These are phyloP conservation scores for Antennarius striatus DNA, from an alignment of 2,113 vertebrate genomes.

Conservation along the genomic window DNA sequence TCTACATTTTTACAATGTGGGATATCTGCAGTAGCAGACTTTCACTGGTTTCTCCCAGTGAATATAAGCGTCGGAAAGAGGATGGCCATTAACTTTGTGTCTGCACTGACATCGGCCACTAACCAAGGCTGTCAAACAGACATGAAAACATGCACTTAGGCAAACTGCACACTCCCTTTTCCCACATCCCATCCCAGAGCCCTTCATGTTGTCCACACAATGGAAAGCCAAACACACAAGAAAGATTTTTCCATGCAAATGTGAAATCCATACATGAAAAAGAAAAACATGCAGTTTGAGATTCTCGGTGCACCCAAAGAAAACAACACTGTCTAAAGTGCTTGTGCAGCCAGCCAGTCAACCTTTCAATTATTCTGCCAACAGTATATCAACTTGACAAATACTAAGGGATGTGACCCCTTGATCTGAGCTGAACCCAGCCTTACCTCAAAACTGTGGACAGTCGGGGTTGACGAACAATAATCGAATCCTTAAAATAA, in stretches of 20 bases:
- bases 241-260: slow-evolving; percentile 82
- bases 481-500: slow-evolving; percentile 20
- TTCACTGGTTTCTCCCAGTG: slow-evolving; percentile 71
- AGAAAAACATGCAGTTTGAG: slow-evolving; percentile 73
- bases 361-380: slow-evolving; percentile 74
- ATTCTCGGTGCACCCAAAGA: slow-evolving; percentile 73
- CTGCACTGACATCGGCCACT: slow-evolving; percentile 74
- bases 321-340: slow-evolving; percentile 74
- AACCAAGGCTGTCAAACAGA: slow-evolving; percentile 75
- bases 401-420: slow-evolving; percentile 75
- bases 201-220: slow-evolving; percentile 81
- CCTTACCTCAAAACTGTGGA: slow-evolving; percentile 57
- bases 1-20: slow-evolving; percentile 70
- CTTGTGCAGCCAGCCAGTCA: slow-evolving; percentile 59
- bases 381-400: slow-evolving; percentile 76
- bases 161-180: slow-evolving; percentile 76
- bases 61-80: slow-evolving; percentile 64
- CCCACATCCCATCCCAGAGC: slow-evolving; percentile 76
- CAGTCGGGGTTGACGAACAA: slow-evolving; percentile 50
- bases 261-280: slow-evolving; percentile 82
- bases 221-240: slow-evolving; percentile 83
- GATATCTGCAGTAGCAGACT: slow-evolving; percentile 73
- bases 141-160: slow-evolving; percentile 81
- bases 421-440: slow-evolving; percentile 69
- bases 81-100: slow-evolving; percentile 67